Evolutionary conservation across 2,113 vertebrate species (phyloP).

Genomic region (Myxocyprinus asiaticus): DNA sequence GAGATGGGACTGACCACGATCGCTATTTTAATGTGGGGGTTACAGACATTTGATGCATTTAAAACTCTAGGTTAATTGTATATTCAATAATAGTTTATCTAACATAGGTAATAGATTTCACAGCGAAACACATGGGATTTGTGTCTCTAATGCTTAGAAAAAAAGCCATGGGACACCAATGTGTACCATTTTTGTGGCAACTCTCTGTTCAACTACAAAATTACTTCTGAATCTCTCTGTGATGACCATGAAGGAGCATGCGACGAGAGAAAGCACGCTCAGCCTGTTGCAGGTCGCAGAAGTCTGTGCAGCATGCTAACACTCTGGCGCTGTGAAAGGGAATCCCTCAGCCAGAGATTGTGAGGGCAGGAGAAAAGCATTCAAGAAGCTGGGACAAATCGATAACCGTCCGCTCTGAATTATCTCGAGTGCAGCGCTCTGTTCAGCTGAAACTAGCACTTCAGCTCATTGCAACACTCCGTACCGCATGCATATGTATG

Average conservation of each 20-base stretch:
- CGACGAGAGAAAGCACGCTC: background rate
- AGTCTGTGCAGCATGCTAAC: conserved; percentile 7
- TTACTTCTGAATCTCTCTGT: no score
- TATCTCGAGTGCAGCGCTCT: background rate
- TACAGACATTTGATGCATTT: no score
- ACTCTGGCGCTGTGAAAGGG: background rate
- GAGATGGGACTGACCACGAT: no score
- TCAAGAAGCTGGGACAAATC: background rate
- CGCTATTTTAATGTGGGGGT: no score
- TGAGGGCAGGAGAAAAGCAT: background rate
- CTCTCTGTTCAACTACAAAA: no score
- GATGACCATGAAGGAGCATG: background rate
- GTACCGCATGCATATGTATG: background rate
- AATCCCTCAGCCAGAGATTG: background rate
- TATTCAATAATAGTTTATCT: no score
- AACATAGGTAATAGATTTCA: no score
- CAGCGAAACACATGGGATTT: no score
- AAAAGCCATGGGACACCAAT: no score
- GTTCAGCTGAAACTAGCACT: conserved; percentile 37
- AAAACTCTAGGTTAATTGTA: no score
- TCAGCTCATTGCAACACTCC: background rate
- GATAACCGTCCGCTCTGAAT: conserved; percentile 29
- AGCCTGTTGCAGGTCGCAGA: background rate
- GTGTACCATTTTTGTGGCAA: no score
- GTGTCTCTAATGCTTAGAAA: no score